phyloP scores from a whole-genome alignment of 2,888 invertebrate species.

The Pelosia muscerda region DNA sequence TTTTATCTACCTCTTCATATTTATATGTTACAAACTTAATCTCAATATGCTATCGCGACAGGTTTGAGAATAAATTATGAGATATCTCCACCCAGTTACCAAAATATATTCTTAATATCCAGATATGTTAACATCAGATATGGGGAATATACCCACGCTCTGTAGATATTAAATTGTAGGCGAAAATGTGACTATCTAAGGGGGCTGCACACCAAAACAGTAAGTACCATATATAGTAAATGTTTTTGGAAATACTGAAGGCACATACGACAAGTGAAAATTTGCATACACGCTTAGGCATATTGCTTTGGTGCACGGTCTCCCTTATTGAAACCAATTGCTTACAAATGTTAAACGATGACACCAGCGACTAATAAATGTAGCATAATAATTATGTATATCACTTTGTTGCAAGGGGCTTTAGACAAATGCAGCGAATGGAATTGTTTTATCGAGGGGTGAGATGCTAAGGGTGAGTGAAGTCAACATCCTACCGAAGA shows the following conservation, averaged over 20 bases:
- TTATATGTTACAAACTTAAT: conserved; percentile 5
- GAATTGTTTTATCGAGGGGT: background rate
- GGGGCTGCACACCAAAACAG: too few species aligned
- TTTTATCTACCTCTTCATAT: background rate
- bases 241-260: too few species aligned
- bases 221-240: too few species aligned
- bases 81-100: conserved; percentile 3
- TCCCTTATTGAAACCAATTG: too few species aligned
- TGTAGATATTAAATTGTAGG: too few species aligned
- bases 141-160: background rate
- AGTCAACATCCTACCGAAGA: background rate
- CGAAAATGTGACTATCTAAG: too few species aligned
- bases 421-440: background rate
- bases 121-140: background rate
- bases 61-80: conserved; percentile 5
- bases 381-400: background rate
- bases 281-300: too few species aligned
- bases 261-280: too few species aligned
- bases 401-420: background rate
- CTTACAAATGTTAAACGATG: background rate
- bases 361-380: background rate
- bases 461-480: background rate
- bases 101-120: background rate
- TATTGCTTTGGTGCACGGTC: too few species aligned
- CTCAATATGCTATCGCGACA: conserved; percentile 14